Evolutionary conservation across 2,797 vertebrate species (phyloP).

Genomic region (Knipowitschia caucasica): DNA sequence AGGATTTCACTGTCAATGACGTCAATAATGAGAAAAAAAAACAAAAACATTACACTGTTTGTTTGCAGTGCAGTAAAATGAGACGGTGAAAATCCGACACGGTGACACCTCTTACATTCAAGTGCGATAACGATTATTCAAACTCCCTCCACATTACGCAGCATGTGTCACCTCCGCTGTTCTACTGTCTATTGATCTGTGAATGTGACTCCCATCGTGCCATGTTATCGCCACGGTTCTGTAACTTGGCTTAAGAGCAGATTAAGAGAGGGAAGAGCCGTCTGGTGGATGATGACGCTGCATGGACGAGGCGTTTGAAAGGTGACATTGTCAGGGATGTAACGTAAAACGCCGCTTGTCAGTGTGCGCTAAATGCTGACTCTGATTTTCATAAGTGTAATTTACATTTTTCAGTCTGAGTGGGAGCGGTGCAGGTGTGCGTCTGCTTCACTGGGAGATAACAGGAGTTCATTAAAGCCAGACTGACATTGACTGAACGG

Average conservation of each 20-base stretch:
- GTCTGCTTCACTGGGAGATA: conserved; percentile 29
- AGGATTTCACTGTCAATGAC: too few species aligned
- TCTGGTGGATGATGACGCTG: conserved; percentile 52
- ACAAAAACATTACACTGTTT: too few species aligned
- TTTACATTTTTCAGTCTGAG: conserved; percentile 26
- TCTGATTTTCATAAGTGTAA: conserved; percentile 13
- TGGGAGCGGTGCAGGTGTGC: conserved; percentile 15
- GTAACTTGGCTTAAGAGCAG: conserved; percentile 62
- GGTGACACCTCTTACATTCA: not conserved
- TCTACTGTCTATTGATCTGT: conserved; percentile 55
- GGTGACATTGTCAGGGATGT: conserved; percentile 57
- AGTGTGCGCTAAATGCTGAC: conserved; percentile 45
- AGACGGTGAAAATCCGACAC: too few species aligned
- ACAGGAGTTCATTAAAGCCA: conserved; percentile 45
- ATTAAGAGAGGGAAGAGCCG: conserved; percentile 58
- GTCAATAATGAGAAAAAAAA: too few species aligned
- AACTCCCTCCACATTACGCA: conserved; percentile 27
- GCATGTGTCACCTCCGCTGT: conserved; percentile 53
- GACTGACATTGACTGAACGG: conserved; percentile 51
- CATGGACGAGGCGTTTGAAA: conserved; percentile 50
- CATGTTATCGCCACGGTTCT: conserved; percentile 51
- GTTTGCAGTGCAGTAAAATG: too few species aligned
- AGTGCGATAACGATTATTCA: conserved; percentile 33
- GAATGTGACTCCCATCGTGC: conserved; percentile 60
- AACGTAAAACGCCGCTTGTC: conserved; percentile 38